These are phyloP conservation scores for Pedionomus torquatus DNA, from an alignment of 2,113 vertebrate genomes.

Conservation along the genomic window DNA sequence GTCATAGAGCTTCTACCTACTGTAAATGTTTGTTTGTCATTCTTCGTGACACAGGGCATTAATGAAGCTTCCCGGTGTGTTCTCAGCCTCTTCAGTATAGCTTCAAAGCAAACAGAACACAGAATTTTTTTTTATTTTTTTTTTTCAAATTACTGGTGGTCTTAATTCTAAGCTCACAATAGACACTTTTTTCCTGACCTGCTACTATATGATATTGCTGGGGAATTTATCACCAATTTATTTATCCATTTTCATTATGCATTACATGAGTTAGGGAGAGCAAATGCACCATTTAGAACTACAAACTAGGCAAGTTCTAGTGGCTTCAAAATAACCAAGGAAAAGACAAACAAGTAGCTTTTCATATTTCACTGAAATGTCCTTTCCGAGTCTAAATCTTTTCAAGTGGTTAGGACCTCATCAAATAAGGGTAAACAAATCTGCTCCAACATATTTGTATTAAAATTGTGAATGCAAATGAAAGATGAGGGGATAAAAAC, in stretches of 20 bases:
- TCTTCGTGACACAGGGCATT: neutral
- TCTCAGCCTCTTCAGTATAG: neutral
- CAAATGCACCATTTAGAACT: neutral
- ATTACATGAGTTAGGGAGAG: neutral
- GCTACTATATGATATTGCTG: neutral
- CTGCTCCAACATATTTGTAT: neutral
- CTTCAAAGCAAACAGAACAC: neutral
- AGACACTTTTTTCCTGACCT: neutral
- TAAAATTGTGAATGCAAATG: neutral
- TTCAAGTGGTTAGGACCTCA: neutral
- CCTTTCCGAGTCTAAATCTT: neutral
- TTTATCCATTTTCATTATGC: neutral
- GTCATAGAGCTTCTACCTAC: neutral
- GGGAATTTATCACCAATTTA: neutral
- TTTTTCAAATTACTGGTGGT: neutral
- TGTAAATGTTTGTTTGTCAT: neutral
- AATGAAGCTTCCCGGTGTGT: neutral
- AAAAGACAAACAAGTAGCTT: neutral
- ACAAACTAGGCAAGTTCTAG: neutral
- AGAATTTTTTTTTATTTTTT: neutral
- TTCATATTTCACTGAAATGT: neutral
- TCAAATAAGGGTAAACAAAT: neutral
- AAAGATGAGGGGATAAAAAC: neutral
- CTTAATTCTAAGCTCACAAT: neutral
- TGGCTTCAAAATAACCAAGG: neutral